Conservation (phyloP, 1,140 invertebrate species). For the Pygmarrhopalites habei region DNA sequence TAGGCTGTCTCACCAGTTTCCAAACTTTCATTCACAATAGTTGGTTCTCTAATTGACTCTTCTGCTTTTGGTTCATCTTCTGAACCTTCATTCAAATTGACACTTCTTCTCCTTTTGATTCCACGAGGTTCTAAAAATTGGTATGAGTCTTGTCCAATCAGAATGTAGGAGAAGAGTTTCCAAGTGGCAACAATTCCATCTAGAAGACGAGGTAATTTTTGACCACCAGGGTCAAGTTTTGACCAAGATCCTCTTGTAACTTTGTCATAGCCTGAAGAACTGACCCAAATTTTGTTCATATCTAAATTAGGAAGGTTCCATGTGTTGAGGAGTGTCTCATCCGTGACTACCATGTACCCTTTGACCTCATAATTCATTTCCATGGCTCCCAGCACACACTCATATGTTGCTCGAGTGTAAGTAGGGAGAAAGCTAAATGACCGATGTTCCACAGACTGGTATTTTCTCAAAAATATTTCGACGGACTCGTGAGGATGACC, state of each 20-base stretch:
- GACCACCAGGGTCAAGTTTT: conserved; percentile 40
- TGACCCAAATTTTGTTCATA: conserved; percentile 40
- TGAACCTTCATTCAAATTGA: background rate
- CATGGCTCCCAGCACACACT: conserved; percentile 43
- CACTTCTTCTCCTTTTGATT: conserved; percentile 24
- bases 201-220: conserved; percentile 40
- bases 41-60: no score
- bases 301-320: conserved; percentile 40
- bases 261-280: conserved; percentile 37
- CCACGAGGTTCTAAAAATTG: conserved; percentile 21
- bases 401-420: conserved; percentile 41
- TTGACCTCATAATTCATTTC: conserved; percentile 44
- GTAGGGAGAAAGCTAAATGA: conserved; percentile 42
- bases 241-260: conserved; percentile 37
- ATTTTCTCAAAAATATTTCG: conserved; percentile 40
- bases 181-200: conserved; percentile 39
- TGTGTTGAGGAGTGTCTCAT: conserved; percentile 41
- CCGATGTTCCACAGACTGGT: conserved; percentile 39
- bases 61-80: background rate
- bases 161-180: conserved; percentile 38
- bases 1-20: conserved; percentile 25
- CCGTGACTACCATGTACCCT: conserved; percentile 42
- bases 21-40: conserved; percentile 13
- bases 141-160: conserved; percentile 35
- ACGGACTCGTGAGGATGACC: conserved; percentile 41